These are phyloP conservation scores for Phengaris arion DNA, from an alignment of 2,888 invertebrate species.

Conservation along the genomic window DNA sequence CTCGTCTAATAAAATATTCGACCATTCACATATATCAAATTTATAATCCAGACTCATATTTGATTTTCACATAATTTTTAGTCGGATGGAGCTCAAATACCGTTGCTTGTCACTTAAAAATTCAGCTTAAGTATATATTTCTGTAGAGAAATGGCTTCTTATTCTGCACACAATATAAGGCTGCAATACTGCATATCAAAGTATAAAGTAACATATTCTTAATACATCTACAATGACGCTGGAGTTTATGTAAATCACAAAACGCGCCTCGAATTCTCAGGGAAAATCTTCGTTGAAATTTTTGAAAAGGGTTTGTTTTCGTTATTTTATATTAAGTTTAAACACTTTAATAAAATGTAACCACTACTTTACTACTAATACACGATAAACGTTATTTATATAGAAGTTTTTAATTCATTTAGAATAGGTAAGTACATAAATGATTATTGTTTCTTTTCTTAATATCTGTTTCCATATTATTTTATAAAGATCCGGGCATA, in stretches of 20 bases:
- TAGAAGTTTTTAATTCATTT: no score
- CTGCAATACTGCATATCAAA: constrained; percentile 61
- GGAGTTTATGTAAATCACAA: constrained; percentile 72
- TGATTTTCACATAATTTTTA: constrained; percentile 15
- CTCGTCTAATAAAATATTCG: not conserved
- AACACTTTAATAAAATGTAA: not conserved
- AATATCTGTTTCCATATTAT: no score
- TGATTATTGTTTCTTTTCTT: no score
- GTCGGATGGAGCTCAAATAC: constrained; percentile 22
- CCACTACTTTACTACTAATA: not conserved
- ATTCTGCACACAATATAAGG: constrained; percentile 48
- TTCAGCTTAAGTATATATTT: constrained; percentile 31
- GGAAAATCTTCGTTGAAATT: constrained; percentile 31
- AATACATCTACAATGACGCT: constrained; percentile 68
- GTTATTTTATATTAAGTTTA: not conserved
- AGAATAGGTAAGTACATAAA: no score
- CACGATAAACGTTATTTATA: no score
- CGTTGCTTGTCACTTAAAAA: constrained; percentile 22
- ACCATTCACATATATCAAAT: not conserved
- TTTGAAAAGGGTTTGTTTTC: not conserved
- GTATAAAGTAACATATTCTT: constrained; percentile 66
- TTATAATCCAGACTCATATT: constrained; percentile 3
- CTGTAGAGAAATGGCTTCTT: constrained; percentile 44
- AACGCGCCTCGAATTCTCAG: constrained; percentile 68
- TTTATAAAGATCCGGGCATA: not conserved